phyloP scores from a whole-genome alignment of 2,888 invertebrate genomes.

The Ferrisia virgata region DNA sequence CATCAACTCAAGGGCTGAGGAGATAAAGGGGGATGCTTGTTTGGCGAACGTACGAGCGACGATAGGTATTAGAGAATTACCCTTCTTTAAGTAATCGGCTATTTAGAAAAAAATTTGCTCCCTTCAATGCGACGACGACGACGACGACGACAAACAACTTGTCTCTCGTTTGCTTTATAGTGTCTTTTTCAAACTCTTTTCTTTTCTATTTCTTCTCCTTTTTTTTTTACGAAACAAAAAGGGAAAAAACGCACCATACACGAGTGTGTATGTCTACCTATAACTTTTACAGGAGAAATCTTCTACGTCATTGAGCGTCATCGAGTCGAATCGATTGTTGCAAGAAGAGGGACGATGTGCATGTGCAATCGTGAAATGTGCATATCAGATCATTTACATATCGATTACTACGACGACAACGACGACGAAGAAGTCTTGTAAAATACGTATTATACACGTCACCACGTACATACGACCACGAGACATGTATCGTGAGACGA shows the following conservation, averaged over 20 bases:
- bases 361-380: too few species aligned
- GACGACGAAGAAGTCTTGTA: not conserved
- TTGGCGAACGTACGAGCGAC: not conserved
- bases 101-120: slow-evolving; percentile 9
- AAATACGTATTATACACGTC: not conserved
- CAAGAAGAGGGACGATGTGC: not conserved
- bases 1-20: not conserved
- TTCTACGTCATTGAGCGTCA: not conserved
- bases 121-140: not conserved
- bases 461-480: too few species aligned
- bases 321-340: not conserved
- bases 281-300: too few species aligned
- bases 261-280: not conserved
- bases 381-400: not conserved
- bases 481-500: not conserved
- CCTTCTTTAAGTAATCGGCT: slow-evolving; percentile 14
- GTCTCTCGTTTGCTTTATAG: not conserved
- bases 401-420: not conserved
- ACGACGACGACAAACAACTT: too few species aligned
- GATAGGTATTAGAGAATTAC: not conserved
- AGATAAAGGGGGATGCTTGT: not conserved
- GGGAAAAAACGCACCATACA: not conserved
- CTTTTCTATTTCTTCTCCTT: not conserved
- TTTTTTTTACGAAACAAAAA: not conserved
- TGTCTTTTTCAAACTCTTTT: not conserved